Conservation (phyloP, 2,797 vertebrate genomes). For the Gephyroberyx darwinii region DNA sequence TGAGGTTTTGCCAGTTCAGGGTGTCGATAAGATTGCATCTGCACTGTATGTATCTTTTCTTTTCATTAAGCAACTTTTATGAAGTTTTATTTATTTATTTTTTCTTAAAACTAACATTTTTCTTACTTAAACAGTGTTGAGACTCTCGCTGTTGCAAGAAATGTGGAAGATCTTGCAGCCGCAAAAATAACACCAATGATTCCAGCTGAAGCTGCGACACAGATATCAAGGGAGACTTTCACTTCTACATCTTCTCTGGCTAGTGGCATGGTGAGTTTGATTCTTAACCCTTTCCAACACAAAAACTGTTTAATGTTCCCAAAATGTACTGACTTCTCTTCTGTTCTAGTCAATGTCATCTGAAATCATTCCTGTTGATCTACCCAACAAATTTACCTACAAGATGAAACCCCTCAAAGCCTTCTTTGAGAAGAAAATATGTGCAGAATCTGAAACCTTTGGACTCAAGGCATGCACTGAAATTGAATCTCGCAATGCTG, state of each 20-base stretch:
- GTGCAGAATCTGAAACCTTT: slow-evolving; percentile 66
- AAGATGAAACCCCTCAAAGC: slow-evolving; percentile 28
- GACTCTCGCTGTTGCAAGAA: slow-evolving; percentile 84
- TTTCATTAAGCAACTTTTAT: neutral
- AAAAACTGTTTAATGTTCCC: neutral
- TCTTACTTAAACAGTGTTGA: slow-evolving; percentile 78
- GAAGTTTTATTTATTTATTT: neutral
- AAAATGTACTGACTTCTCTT: slow-evolving; percentile 32
- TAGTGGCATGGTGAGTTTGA: slow-evolving; percentile 75
- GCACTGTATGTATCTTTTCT: slow-evolving; percentile 70
- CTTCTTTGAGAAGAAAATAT: slow-evolving; percentile 67
- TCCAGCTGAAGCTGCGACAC: slow-evolving; percentile 52
- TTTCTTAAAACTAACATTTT: neutral
- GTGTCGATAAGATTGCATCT: slow-evolving; percentile 74
- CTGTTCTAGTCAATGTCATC: slow-evolving; percentile 76
- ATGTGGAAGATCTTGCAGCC: slow-evolving; percentile 79
- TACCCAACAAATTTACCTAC: slow-evolving; percentile 14
- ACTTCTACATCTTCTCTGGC: slow-evolving; percentile 39
- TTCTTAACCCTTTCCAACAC: slow-evolving; percentile 14
- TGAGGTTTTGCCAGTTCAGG: slow-evolving; percentile 76
- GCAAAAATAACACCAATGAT: slow-evolving; percentile 81
- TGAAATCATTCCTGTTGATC: slow-evolving; percentile 68
- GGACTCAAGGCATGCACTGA: slow-evolving; percentile 81
- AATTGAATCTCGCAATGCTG: slow-evolving; percentile 74
- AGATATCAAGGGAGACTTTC: slow-evolving; percentile 47